Conservation (phyloP, 2,888 invertebrate species). For the Dromius quadrimaculatus region DNA sequence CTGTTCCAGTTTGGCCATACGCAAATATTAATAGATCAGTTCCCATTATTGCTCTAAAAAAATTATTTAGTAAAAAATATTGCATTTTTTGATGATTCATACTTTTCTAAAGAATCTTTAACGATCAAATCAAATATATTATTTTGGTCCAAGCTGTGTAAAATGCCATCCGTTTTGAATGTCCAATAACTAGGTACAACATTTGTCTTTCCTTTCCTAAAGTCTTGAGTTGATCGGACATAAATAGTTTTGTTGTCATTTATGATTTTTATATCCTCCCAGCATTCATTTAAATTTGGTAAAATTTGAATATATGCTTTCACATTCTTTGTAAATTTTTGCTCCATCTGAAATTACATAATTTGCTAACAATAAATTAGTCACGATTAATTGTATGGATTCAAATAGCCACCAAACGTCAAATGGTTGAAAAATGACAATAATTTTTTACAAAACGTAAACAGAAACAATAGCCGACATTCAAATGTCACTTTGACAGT, state of each 20-base stretch:
- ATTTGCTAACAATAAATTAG: not conserved
- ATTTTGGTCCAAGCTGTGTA: slow-evolving; percentile 63
- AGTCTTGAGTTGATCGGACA: slow-evolving; percentile 62
- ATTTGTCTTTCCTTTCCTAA: slow-evolving; percentile 55
- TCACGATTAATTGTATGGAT: not conserved
- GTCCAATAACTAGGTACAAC: slow-evolving; percentile 63
- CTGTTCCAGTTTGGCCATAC: slow-evolving; percentile 66
- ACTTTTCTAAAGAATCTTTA: slow-evolving; percentile 63
- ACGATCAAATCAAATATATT: slow-evolving; percentile 62
- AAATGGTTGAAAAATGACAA: too few relatives aligned
- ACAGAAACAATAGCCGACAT: too few relatives aligned
- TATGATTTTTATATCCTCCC: slow-evolving; percentile 62
- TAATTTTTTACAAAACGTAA: too few relatives aligned
- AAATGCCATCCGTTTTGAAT: slow-evolving; percentile 64
- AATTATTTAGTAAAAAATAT: too few relatives aligned
- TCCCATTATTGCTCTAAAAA: slow-evolving; percentile 62
- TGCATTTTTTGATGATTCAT: slow-evolving; percentile 46
- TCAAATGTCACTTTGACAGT: too few relatives aligned
- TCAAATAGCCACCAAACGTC: too few relatives aligned
- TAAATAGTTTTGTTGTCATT: slow-evolving; percentile 62
- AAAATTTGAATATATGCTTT: slow-evolving; percentile 61
- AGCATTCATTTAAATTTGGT: slow-evolving; percentile 59
- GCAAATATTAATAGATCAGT: slow-evolving; percentile 62
- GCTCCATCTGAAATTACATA: not conserved
- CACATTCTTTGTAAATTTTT: slow-evolving; percentile 55